These are phyloP conservation scores for Phragmatobia fuliginosa DNA, from an alignment of 2,888 invertebrate genomes.

Conservation along the genomic window DNA sequence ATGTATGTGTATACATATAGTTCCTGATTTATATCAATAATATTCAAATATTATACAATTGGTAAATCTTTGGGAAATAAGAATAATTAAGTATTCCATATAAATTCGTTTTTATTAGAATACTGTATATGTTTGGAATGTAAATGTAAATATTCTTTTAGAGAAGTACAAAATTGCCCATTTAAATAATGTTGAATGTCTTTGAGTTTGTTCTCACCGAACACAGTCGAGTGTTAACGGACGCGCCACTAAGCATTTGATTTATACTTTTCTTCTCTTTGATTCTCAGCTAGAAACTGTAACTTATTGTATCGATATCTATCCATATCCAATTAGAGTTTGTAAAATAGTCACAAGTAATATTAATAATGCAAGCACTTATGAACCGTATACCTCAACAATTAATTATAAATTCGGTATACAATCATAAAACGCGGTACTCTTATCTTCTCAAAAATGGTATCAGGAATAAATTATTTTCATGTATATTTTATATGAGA, in stretches of 20 bases:
- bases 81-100: constrained; percentile 38
- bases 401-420: too few relatives aligned
- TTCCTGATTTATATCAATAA: constrained; percentile 43
- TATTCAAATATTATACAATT: constrained; percentile 42
- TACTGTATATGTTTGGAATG: constrained; percentile 29
- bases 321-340: background rate
- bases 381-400: background rate
- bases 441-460: too few relatives aligned
- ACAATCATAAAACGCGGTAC: too few relatives aligned
- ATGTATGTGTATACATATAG: constrained; percentile 10
- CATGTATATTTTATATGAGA: too few relatives aligned
- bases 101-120: constrained; percentile 38
- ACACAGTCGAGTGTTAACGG: background rate
- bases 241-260: constrained; percentile 6
- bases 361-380: background rate
- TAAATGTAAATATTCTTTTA: constrained; percentile 40
- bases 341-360: background rate
- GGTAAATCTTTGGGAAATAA: constrained; percentile 29
- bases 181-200: constrained; percentile 22
- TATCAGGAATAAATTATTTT: too few relatives aligned
- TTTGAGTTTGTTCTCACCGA: constrained; percentile 16
- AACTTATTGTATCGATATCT: background rate
- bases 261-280: constrained; percentile 8
- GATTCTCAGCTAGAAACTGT: constrained; percentile 8
- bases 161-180: constrained; percentile 24